phyloP scores from a whole-genome alignment of 2,797 vertebrate genomes.

The Taeniopygia guttata region DNA sequence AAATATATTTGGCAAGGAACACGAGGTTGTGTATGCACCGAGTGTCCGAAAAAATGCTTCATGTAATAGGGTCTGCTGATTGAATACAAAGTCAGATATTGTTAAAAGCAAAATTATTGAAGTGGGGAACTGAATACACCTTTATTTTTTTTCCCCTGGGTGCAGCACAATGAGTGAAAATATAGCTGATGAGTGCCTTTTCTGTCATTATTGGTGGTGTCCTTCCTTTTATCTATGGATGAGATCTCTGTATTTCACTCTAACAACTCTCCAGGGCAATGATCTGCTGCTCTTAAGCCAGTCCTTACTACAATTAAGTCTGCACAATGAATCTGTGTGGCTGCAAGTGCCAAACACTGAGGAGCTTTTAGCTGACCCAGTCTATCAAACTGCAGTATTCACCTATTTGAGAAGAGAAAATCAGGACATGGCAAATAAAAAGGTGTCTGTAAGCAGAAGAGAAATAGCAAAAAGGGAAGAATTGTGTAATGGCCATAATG shows the following conservation, averaged over 20 bases:
- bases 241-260: not conserved
- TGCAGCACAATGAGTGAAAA: not conserved
- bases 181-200: not conserved
- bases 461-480: not conserved
- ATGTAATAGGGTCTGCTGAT: not conserved
- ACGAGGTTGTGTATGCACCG: not conserved
- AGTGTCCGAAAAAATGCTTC: not conserved
- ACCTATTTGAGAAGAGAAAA: not conserved
- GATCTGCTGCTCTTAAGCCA: constrained; percentile 9
- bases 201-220: not conserved
- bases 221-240: constrained; percentile 8
- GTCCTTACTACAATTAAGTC: not conserved
- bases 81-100: not conserved
- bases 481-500: not conserved
- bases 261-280: not conserved
- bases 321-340: not conserved
- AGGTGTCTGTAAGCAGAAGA: not conserved
- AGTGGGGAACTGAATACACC: not conserved
- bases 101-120: not conserved
- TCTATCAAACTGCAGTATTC: not conserved
- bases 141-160: not conserved
- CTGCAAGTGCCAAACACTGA: not conserved
- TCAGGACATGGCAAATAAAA: not conserved
- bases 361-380: constrained; percentile 3
- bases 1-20: not conserved